phyloP scores from a whole-genome alignment of 2,113 vertebrate genomes.

The Pholis gunnellus region DNA sequence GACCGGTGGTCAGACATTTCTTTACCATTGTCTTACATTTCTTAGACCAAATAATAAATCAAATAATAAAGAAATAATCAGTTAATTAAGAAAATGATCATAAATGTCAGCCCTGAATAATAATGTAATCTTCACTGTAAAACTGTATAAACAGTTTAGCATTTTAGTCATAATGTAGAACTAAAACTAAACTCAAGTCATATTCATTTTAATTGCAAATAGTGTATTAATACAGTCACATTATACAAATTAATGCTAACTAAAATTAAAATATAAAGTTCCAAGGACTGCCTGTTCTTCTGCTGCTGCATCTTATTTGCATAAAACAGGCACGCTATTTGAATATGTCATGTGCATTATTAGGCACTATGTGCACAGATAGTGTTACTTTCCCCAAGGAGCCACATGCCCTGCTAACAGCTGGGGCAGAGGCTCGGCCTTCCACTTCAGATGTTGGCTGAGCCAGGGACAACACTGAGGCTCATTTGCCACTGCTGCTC shows the following conservation, averaged over 20 bases:
- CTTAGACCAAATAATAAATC: background rate
- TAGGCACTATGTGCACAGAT: constrained; percentile 14
- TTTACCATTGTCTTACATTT: background rate
- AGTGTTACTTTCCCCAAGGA: constrained; percentile 26
- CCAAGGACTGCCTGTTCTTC: constrained; percentile 14
- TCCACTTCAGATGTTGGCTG: constrained; percentile 56
- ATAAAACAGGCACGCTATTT: constrained; percentile 40
- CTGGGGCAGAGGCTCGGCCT: constrained; percentile 42
- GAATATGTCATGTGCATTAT: constrained; percentile 54
- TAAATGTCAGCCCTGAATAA: background rate
- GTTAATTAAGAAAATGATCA: background rate
- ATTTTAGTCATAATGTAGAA: background rate
- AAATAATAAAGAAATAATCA: background rate
- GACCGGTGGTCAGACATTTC: background rate
- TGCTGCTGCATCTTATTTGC: constrained; percentile 43
- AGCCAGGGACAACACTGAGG: constrained; percentile 45
- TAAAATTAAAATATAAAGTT: constrained; percentile 5
- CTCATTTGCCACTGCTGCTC: background rate
- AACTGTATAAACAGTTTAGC: background rate
- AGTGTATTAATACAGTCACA: background rate
- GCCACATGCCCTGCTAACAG: constrained; percentile 40
- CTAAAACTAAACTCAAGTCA: background rate
- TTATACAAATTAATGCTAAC: constrained; percentile 17
- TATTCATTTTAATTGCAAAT: background rate
- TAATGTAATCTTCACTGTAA: background rate